These are phyloP conservation scores for Oryzias sinensis DNA, from an alignment of 2,797 vertebrate species.

Conservation along the genomic window DNA sequence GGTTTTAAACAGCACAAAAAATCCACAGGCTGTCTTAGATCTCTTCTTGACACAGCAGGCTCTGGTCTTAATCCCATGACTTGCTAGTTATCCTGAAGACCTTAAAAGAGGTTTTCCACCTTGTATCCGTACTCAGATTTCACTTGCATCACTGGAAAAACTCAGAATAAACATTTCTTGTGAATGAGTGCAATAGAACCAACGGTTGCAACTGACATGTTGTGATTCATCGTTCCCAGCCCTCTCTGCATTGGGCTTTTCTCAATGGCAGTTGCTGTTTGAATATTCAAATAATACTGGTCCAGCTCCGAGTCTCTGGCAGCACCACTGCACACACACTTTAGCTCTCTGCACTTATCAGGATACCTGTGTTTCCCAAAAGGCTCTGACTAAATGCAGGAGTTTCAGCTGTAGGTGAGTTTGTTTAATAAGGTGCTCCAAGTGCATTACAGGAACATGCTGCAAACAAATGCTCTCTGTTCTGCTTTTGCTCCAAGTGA, in stretches of 20 bases:
- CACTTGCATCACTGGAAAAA: background rate
- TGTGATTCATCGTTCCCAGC: constrained; percentile 51
- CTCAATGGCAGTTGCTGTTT: constrained; percentile 62
- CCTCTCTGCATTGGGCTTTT: constrained; percentile 61
- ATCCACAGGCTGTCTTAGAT: no score
- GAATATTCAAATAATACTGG: constrained; percentile 72
- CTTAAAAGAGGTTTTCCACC: no score
- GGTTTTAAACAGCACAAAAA: no score
- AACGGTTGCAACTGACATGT: constrained; percentile 22
- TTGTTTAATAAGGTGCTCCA: constrained; percentile 11
- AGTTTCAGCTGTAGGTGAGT: constrained; percentile 45
- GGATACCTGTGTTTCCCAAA: constrained; percentile 12
- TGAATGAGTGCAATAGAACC: constrained; percentile 15
- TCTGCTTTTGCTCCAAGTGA: constrained; percentile 2
- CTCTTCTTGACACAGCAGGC: no score
- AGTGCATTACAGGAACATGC: background rate
- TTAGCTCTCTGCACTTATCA: constrained; percentile 20
- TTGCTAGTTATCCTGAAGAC: no score
- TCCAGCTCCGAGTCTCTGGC: constrained; percentile 22
- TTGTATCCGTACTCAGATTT: no score
- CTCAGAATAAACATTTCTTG: constrained; percentile 10
- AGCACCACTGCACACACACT: constrained; percentile 14
- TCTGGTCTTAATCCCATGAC: no score
- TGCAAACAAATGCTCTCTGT: background rate
- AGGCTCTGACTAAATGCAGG: background rate